phyloP scores from a whole-genome alignment of 2,888 invertebrate species.

The Melanargia galathea region DNA sequence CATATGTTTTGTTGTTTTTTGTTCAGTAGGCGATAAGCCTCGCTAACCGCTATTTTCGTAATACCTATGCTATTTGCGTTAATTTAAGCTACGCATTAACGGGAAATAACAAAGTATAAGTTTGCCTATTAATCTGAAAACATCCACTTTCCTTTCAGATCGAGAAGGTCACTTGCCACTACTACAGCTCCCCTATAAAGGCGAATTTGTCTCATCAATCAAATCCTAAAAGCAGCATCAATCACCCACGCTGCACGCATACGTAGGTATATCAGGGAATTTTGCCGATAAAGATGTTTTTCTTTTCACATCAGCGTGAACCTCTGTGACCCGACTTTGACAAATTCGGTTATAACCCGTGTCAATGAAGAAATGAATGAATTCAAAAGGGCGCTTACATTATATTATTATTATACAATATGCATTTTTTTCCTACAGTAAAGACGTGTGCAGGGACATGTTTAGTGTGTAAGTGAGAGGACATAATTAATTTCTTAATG shows the following conservation, averaged over 20 bases:
- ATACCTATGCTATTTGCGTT: too few relatives aligned
- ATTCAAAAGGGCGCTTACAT: neutral
- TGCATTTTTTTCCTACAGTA: too few relatives aligned
- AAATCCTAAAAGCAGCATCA: slow-evolving; percentile 26
- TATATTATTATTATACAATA: neutral
- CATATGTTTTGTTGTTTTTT: too few relatives aligned
- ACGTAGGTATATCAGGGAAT: slow-evolving; percentile 5
- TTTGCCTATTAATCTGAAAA: slow-evolving; percentile 15
- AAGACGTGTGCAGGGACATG: too few relatives aligned
- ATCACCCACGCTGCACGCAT: slow-evolving; percentile 8
- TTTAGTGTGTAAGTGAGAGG: too few relatives aligned
- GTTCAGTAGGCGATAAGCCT: too few relatives aligned
- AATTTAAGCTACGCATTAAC: neutral
- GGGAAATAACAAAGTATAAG: slow-evolving; percentile 1
- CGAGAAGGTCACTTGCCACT: slow-evolving; percentile 20
- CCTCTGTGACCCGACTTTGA: slow-evolving; percentile 15
- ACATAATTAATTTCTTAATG: too few relatives aligned
- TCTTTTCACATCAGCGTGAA: slow-evolving; percentile 11
- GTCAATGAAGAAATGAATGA: neutral
- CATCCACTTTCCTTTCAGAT: slow-evolving; percentile 12
- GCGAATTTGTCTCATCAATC: slow-evolving; percentile 27
- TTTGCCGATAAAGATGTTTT: slow-evolving; percentile 22
- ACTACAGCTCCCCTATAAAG: slow-evolving; percentile 10
- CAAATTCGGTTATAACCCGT: slow-evolving; percentile 15
- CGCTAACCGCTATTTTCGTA: too few relatives aligned